Evolutionary conservation across 2,113 vertebrate genomes (phyloP).

Genomic region (Myotis davidii): DNA sequence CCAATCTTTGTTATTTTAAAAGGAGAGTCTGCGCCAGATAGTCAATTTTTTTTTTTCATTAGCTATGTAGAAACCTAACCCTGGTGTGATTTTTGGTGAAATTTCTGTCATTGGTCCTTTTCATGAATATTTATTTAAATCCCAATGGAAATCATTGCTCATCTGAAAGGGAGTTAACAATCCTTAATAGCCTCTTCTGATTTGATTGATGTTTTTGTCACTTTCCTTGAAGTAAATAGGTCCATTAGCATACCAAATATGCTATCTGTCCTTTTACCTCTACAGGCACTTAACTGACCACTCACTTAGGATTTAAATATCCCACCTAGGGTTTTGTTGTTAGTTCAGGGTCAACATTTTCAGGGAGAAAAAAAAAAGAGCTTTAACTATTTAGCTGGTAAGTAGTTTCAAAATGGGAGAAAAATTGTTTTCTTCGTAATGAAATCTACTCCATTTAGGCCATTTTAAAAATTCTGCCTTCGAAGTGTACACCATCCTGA

Average conservation of each 20-base stretch:
- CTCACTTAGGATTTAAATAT: slow-evolving; percentile 88
- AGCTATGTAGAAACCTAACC: slow-evolving; percentile 63
- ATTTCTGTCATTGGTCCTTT: slow-evolving; percentile 85
- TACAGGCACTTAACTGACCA: slow-evolving; percentile 86
- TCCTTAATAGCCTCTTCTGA: slow-evolving; percentile 90
- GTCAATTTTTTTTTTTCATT: slow-evolving; percentile 58
- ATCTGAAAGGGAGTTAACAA: slow-evolving; percentile 90
- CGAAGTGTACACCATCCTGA: not conserved
- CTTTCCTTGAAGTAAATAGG: slow-evolving; percentile 89
- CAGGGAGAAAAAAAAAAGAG: slow-evolving; percentile 52
- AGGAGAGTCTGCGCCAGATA: not conserved
- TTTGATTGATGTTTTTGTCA: slow-evolving; percentile 93
- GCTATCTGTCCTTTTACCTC: slow-evolving; percentile 86
- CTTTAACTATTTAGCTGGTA: slow-evolving; percentile 47
- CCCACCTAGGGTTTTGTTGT: slow-evolving; percentile 83
- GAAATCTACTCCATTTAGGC: not conserved
- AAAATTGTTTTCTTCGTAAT: not conserved
- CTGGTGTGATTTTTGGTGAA: slow-evolving; percentile 82
- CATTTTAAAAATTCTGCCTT: not conserved
- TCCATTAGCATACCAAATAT: slow-evolving; percentile 90
- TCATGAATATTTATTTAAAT: slow-evolving; percentile 91
- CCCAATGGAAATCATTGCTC: slow-evolving; percentile 89
- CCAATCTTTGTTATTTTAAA: not conserved
- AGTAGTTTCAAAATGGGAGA: slow-evolving; percentile 11
- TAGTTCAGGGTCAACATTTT: slow-evolving; percentile 79